These are phyloP conservation scores for Danaus chrysippus DNA, from an alignment of 2,888 invertebrate genomes.

Conservation along the genomic window DNA sequence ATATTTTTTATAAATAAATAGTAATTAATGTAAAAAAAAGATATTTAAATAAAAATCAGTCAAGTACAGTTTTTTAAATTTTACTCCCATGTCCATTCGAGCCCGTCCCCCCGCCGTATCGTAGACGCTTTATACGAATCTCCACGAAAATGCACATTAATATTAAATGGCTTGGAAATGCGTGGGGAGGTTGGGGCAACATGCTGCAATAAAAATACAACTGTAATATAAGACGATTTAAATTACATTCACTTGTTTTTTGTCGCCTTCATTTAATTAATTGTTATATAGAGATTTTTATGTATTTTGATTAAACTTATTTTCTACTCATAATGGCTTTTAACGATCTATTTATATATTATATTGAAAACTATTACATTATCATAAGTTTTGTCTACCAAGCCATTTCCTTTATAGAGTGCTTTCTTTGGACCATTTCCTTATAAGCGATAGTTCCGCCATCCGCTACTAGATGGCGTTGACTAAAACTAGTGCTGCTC, in stretches of 20 bases:
- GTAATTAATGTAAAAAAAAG: neutral
- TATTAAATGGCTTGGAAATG: conserved; percentile 81
- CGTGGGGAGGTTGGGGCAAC: conserved; percentile 52
- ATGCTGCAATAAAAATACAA: conserved; percentile 62
- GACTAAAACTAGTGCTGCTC: conserved; percentile 63
- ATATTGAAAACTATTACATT: conserved; percentile 60
- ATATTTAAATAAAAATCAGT: too few species aligned
- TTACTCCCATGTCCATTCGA: conserved; percentile 67
- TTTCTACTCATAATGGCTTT: too few species aligned
- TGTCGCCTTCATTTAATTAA: conserved; percentile 8
- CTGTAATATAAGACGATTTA: conserved; percentile 63
- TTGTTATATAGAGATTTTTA: conserved; percentile 6
- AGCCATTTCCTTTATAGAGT: conserved; percentile 71
- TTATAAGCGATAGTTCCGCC: conserved; percentile 62
- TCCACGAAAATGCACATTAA: conserved; percentile 80
- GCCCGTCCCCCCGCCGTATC: conserved; percentile 66
- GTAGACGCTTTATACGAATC: conserved; percentile 76
- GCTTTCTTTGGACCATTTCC: conserved; percentile 75
- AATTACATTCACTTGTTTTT: conserved; percentile 50
- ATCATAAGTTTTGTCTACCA: conserved; percentile 66
- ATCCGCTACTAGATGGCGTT: conserved; percentile 76
- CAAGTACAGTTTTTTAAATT: conserved; percentile 53
- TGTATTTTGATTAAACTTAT: neutral
- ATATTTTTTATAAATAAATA: conserved; percentile 36
- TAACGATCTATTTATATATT: conserved; percentile 36